Conservation (phyloP, 2,888 invertebrate genomes). For the Lasioglossum leucozonium region DNA sequence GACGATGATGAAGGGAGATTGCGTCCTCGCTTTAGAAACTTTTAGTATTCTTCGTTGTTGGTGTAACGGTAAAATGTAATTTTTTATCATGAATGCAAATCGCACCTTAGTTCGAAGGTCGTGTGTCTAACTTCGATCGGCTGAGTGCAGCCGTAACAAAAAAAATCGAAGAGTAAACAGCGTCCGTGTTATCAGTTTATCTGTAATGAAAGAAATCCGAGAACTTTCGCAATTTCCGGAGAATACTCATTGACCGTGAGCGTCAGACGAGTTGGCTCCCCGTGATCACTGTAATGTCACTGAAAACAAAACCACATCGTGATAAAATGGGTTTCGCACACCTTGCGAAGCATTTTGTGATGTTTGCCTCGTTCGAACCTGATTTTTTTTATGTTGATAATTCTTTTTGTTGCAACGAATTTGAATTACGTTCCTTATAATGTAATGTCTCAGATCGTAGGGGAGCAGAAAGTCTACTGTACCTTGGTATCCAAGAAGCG, state of each 20-base stretch:
- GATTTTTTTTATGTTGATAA: background rate
- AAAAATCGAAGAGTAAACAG: background rate
- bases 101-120: too few relatives aligned
- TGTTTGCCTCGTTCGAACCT: background rate
- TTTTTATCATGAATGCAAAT: too few relatives aligned
- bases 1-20: background rate
- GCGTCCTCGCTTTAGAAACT: background rate
- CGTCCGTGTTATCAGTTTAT: background rate
- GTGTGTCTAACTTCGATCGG: too few relatives aligned
- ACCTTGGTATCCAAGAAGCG: conserved; percentile 92
- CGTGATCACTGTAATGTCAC: background rate
- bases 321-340: background rate
- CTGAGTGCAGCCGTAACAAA: background rate
- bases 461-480: conserved; percentile 65
- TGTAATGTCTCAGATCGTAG: conserved; percentile 15
- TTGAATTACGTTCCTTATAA: background rate
- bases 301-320: background rate
- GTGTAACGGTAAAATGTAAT: too few relatives aligned
- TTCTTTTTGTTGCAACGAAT: background rate
- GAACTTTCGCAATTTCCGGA: background rate
- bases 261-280: background rate
- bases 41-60: background rate
- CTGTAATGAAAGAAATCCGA: background rate
- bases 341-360: background rate
- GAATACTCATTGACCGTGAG: background rate